phyloP scores from a whole-genome alignment of 2,113 vertebrate species.

The Apteryx mantelli region DNA sequence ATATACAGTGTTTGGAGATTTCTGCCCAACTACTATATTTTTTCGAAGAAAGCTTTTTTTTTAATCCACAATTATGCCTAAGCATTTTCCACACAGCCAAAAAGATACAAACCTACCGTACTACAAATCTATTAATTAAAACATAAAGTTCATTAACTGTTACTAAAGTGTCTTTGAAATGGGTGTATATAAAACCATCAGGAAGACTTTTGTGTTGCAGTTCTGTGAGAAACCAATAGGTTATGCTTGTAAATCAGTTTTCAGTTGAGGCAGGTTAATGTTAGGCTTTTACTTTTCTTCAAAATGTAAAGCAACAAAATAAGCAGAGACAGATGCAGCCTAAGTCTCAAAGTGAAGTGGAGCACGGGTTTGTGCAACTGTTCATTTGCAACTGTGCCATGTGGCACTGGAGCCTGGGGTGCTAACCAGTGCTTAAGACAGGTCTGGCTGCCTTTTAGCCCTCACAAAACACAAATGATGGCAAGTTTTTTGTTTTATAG shows the following conservation, averaged over 20 bases:
- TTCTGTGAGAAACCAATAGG: not conserved
- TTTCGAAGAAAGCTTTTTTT: not conserved
- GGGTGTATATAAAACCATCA: not conserved
- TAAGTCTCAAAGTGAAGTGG: not conserved
- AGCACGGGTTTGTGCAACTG: not conserved
- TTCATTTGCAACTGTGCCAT: not conserved
- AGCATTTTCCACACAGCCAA: not conserved
- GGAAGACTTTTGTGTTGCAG: not conserved
- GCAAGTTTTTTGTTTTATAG: not conserved
- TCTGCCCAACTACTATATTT: not conserved
- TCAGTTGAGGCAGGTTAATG: not conserved
- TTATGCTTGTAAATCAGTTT: not conserved
- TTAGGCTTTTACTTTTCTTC: not conserved
- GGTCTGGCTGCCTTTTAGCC: not conserved
- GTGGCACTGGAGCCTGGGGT: fast-evolving
- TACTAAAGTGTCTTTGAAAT: not conserved
- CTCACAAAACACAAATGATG: not conserved
- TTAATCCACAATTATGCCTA: not conserved
- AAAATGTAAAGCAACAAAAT: not conserved
- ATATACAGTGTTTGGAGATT: not conserved
- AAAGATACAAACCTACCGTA: not conserved
- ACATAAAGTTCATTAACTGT: not conserved
- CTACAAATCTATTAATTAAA: not conserved
- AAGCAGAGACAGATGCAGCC: not conserved
- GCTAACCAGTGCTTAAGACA: not conserved